Evolutionary conservation across 2,113 vertebrate genomes (phyloP), one percentile per base, ranked within the genome.

Genomic region (Pelecanus crispus): DNA sequence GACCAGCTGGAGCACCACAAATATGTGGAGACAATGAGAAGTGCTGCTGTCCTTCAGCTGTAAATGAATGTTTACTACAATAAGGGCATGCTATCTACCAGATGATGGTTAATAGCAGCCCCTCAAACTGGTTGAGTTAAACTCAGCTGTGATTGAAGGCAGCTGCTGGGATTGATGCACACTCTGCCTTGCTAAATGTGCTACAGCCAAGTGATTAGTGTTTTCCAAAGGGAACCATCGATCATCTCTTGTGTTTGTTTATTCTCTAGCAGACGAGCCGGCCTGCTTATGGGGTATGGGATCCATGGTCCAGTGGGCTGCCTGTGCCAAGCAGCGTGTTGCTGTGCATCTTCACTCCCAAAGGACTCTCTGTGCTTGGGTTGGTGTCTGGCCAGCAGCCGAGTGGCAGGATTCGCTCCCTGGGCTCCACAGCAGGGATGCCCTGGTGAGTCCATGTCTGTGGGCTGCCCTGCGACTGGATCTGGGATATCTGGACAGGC

Each of bases 141-240:
- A 29, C 78, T 66, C 11, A 15, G 78, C 79, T 17, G 89, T 78
- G 93, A 95, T 32, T 58, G 94, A 61, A 95, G 94, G 92, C 95
- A 96, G 93, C 95, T 97, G 97, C 95, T 82, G 81, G 86, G 10
- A 28, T 68, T 61, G 86, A 70, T 82, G 96, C 88, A 6, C 82
- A 9, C 94, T 80, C 77, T 65, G 95, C 91, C 68, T 89, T 11
- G 62, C 85, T 91, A 5, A 89, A 52, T 8, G n/a, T 0, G 1
- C 83, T 40, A 42, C 38, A 36, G 92, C 53, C 14, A 2, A 80
- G 92, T 13, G 88, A 92, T 93, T 81, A 25, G 90, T 71, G 93
- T 25, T 94, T 80, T 85, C 87, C 95, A 86, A 78, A 95, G 88
- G 90, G 75, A 86, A 1, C 74, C 94, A 97, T 93, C 49, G 17